Evolutionary conservation across 2,797 vertebrate species (phyloP).

Genomic region (Acipenser oxyrinchus): DNA sequence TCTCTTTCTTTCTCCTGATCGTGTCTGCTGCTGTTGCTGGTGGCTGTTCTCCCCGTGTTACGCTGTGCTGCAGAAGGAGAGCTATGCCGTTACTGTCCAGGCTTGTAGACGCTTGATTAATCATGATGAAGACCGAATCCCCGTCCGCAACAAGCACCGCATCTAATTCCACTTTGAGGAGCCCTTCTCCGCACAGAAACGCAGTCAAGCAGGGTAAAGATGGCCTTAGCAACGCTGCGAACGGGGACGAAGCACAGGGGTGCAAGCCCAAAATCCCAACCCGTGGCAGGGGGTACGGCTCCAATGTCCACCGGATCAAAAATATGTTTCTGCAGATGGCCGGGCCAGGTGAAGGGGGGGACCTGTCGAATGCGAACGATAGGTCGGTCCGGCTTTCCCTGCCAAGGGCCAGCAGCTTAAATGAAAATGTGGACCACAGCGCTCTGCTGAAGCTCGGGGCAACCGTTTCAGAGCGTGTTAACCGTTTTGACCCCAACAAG

Average conservation of each 20-base stretch:
- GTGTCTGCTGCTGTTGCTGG: slow-evolving; percentile 30
- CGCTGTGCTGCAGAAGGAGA: slow-evolving; percentile 28
- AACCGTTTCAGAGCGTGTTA: slow-evolving; percentile 84
- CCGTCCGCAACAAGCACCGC: slow-evolving; percentile 52
- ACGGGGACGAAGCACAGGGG: slow-evolving; percentile 57
- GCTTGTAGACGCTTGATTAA: slow-evolving; percentile 59
- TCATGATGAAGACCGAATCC: slow-evolving; percentile 93
- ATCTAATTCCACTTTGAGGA: slow-evolving; percentile 63
- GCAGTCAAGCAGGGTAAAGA: slow-evolving; percentile 77
- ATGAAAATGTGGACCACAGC: slow-evolving; percentile 86
- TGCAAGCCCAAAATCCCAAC: slow-evolving; percentile 64
- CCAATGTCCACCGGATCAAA: slow-evolving; percentile 95
- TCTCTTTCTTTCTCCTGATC: slow-evolving; percentile 11
- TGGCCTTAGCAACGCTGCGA: slow-evolving; percentile 53
- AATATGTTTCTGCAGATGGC: slow-evolving; percentile 98
- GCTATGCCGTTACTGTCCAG: slow-evolving; percentile 61
- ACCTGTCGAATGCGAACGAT: slow-evolving; percentile 39
- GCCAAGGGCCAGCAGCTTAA: slow-evolving; percentile 83
- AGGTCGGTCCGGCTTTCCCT: slow-evolving; percentile 81
- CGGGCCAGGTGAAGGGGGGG: slow-evolving; percentile 40
- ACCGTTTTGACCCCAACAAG: slow-evolving; percentile 74
- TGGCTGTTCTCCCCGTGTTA: slow-evolving; percentile 33
- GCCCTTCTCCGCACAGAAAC: slow-evolving; percentile 87
- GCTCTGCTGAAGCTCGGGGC: slow-evolving; percentile 85
- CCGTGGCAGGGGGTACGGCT: slow-evolving; percentile 90